Percentiles rank a stretch among this genome's conserved stretches.
phyloP scores from a whole-genome alignment of 2,113 vertebrate species.

The Myodes glareolus region DNA sequence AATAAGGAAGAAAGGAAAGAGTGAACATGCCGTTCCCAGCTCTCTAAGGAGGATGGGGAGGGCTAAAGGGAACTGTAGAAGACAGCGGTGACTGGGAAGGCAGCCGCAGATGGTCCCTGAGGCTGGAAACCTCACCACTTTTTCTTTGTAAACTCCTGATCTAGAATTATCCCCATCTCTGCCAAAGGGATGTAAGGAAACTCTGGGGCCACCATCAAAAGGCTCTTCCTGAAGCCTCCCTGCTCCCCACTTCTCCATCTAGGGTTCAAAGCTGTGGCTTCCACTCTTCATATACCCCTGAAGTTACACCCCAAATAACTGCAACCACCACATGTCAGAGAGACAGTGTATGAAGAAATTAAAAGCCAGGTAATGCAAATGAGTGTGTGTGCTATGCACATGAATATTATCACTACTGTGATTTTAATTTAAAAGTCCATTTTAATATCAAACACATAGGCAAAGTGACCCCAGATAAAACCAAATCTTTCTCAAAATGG shows the following conservation, averaged over 20 bases:
- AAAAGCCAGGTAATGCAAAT: not conserved
- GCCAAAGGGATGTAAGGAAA: not conserved
- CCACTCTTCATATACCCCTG: not conserved
- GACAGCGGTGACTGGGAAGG: not conserved
- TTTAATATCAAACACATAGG: not conserved
- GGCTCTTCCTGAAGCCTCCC: not conserved
- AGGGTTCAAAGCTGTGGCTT: not conserved
- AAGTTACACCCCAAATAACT: not conserved
- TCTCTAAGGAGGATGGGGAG: not conserved
- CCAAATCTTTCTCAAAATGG: not conserved
- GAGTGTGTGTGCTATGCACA: accelerated
- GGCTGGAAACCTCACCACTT: not conserved
- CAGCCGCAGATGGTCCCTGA: not conserved
- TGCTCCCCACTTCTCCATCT: not conserved
- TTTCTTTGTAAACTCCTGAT: not conserved
- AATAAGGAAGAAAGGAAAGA: not conserved
- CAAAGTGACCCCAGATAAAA: not conserved
- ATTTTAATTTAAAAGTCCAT: constrained; percentile 41
- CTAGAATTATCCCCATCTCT: not conserved
- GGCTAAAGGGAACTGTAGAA: not conserved
- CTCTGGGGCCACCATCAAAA: not conserved
- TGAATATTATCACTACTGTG: not conserved
- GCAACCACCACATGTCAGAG: not conserved
- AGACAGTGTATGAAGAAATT: not conserved
- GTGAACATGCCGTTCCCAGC: not conserved